Conservation (phyloP, 2,888 invertebrate species). For the Scotopteryx bipunctaria region DNA sequence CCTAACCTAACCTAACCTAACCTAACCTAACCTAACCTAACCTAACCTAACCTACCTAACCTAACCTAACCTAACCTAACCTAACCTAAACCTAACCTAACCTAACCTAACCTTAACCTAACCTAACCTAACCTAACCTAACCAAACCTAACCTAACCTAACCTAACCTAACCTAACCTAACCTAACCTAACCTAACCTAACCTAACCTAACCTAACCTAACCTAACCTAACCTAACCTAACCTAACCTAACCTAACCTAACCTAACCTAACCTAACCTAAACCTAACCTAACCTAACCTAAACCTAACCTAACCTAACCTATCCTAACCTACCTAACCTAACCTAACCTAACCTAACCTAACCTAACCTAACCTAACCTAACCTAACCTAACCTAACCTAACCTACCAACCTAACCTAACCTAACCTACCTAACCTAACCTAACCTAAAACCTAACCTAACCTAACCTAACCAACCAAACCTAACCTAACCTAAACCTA, state of each 20-base stretch:
- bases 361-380: conserved; percentile 25
- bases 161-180: conserved; percentile 18
- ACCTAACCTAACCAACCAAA: conserved; percentile 22
- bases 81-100: conserved; percentile 18
- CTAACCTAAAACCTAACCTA: conserved; percentile 16
- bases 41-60: conserved; percentile 26
- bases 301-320: conserved; percentile 22
- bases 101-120: conserved; percentile 27
- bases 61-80: conserved; percentile 22
- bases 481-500: conserved; percentile 36
- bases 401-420: conserved; percentile 24
- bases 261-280: conserved; percentile 27
- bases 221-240: conserved; percentile 28
- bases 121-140: conserved; percentile 29
- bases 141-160: conserved; percentile 24
- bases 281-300: conserved; percentile 24
- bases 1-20: conserved; percentile 19
- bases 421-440: conserved; percentile 11
- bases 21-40: conserved; percentile 27
- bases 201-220: conserved; percentile 31
- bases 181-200: conserved; percentile 32
- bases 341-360: conserved; percentile 20
- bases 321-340: conserved; percentile 20
- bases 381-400: conserved; percentile 10
- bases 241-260: conserved; percentile 31